Base-by-base conservation (phyloP, 37 sponge, comb jelly and placozoan species). In the Ephydatia muelleri region DNA sequence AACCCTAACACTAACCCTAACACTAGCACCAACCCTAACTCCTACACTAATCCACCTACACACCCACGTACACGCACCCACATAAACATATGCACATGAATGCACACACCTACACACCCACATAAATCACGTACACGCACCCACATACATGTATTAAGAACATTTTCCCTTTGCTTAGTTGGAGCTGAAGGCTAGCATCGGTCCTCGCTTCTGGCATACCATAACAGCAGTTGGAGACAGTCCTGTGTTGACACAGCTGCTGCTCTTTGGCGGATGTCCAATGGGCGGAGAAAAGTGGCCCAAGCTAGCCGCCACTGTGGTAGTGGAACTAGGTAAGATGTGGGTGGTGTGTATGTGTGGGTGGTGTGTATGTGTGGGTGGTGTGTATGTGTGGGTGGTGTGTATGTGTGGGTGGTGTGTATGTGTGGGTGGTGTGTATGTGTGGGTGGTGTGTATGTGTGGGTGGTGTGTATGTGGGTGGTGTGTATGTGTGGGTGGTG, bases 251-350 rank as follows among this genome's bases (percentile, higher is more conserved):
- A 80, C 48, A 68, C 82, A 75, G 68, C 69, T 80, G 68, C 19
- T 87, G 39, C 43, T 81, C 75, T 87, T 87, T 73, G 87, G 87
- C 6, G 87, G 87, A 25, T 87, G 87, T 75, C 87, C 87, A 2
- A 48, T 33, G 29, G 68, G 76, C 2, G 49, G 48, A 12, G 86
- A 67, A 25, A 75, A 67, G 31, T 87, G 87, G 87, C 43, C 72
- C 36, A 87, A 87, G 38, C 80, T 87, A 47, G 81, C 87, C n/a
- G 74, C 48, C 74, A 87, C 87, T 22, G 48, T 87, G 69, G 3
- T 87, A 14, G 38, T 81, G 48, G 87, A 87, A 16, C 43, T 87
- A 0, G 87, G 87, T 87, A 66, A 37, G 80, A 19, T 40, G 36
- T n/a, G 2, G 0, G n/a, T 16, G 28, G 31, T 32, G 13, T 13